Evolutionary conservation across 64 coral and sea anemone genomes (phyloP).

Genomic region (Montipora sp.): DNA sequence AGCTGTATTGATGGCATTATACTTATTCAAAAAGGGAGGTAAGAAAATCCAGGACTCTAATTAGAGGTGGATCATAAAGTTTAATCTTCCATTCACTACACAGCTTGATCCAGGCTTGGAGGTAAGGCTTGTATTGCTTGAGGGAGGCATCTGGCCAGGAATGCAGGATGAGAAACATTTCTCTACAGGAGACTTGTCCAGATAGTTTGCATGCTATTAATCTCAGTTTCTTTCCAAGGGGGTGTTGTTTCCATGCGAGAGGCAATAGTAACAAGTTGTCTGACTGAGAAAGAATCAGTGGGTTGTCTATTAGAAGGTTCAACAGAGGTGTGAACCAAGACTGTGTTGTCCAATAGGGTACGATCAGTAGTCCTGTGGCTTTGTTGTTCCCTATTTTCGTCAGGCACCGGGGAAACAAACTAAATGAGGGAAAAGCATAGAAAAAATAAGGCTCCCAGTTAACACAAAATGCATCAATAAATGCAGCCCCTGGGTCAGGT

Average conservation of each 20-base stretch:
- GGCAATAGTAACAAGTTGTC: slow-evolving; percentile 1
- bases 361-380: slow-evolving; percentile 18
- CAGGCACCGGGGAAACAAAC: slow-evolving; percentile 55
- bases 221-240: background rate
- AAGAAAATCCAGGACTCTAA: slow-evolving; percentile 11
- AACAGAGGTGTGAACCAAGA: slow-evolving; percentile 17
- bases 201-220: slow-evolving; percentile 25
- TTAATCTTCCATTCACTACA: slow-evolving; percentile 20
- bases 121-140: slow-evolving; percentile 12
- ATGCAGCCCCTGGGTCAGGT: slow-evolving; percentile 37
- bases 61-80: slow-evolving; percentile 18
- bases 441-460: slow-evolving; percentile 61
- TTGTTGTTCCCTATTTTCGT: slow-evolving; percentile 12
- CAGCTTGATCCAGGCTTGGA: background rate
- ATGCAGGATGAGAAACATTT: background rate
- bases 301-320: background rate
- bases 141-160: slow-evolving; percentile 10
- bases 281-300: background rate
- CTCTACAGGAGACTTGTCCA: background rate
- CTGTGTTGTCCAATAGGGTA: background rate
- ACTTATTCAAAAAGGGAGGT: background rate
- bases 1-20: background rate
- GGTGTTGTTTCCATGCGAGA: background rate
- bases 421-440: slow-evolving; percentile 74
- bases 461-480: slow-evolving; percentile 46